A percentile compares a stretch with the other conserved stretches of the same genome.
These are phyloP conservation scores for Poeciliopsis retropinna DNA, from an alignment of 2,113 vertebrate genomes.

Conservation along the genomic window DNA sequence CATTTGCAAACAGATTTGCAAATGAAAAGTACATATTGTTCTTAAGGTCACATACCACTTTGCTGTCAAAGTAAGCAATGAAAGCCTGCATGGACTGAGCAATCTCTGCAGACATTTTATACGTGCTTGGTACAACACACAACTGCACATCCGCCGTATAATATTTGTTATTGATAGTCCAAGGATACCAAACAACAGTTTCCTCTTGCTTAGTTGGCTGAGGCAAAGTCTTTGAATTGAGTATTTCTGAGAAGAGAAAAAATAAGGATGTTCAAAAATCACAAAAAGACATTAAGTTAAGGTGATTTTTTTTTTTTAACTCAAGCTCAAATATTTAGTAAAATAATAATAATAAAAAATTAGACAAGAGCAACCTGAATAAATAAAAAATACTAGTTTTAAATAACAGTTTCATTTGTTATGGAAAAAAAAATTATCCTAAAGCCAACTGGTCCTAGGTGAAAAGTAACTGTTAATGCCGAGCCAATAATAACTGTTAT, in stretches of 20 bases:
- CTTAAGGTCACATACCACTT: constrained; percentile 77
- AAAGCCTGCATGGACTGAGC: constrained; percentile 92
- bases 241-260: constrained; percentile 82
- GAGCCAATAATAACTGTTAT: no score
- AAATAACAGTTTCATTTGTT: background rate
- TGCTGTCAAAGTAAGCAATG: constrained; percentile 93
- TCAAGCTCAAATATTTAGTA: background rate
- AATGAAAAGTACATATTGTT: background rate
- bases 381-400: background rate
- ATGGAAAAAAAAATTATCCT: no score
- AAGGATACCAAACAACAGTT: constrained; percentile 89
- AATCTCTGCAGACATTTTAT: constrained; percentile 86
- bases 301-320: background rate
- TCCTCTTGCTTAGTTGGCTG: constrained; percentile 75
- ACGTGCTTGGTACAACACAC: constrained; percentile 87
- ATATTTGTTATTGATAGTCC: constrained; percentile 98
- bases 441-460: no score
- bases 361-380: background rate
- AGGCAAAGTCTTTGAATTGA: constrained; percentile 80
- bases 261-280: background rate
- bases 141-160: constrained; percentile 92
- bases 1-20: background rate
- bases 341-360: background rate
- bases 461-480: no score
- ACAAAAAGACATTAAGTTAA: background rate